Percentiles rank a stretch among this genome's conserved stretches.
Evolutionary conservation across 2,888 invertebrate species (phyloP).

Genomic region (Agrochola macilenta): DNA sequence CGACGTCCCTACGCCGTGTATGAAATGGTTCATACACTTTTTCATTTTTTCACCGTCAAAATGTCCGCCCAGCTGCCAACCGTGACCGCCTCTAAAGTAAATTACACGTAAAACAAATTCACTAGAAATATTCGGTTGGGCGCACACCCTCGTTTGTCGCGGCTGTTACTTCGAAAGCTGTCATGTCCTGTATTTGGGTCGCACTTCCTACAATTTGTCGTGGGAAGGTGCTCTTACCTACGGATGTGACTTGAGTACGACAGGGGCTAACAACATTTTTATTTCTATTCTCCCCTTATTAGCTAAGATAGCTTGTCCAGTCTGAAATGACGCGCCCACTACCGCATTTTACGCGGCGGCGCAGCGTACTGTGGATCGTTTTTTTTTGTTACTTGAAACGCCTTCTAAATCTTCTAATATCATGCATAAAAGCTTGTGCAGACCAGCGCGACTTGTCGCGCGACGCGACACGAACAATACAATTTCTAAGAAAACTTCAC

Average conservation of each 20-base stretch:
- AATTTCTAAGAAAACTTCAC: too few species aligned
- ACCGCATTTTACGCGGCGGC: background rate
- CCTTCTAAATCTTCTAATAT: too few species aligned
- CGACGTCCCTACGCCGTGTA: background rate
- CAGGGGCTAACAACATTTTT: constrained; percentile 48
- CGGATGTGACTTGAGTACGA: constrained; percentile 56
- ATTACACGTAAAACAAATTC: constrained; percentile 51
- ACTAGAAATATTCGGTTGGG: constrained; percentile 60
- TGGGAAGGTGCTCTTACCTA: constrained; percentile 73
- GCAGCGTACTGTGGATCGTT: too few species aligned
- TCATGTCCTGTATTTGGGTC: constrained; percentile 69
- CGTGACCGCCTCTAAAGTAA: constrained; percentile 34
- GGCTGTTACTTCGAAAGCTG: constrained; percentile 47
- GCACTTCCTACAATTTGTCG: constrained; percentile 80
- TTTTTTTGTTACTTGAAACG: too few species aligned
- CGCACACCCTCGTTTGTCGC: constrained; percentile 62
- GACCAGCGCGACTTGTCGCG: too few species aligned
- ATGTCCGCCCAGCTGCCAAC: constrained; percentile 18
- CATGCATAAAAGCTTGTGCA: too few species aligned
- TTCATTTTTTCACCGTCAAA: background rate
- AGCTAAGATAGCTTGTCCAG: too few species aligned
- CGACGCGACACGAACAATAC: too few species aligned
- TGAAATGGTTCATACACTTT: background rate
- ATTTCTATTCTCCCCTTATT: background rate
- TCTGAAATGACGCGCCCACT: background rate